Percentiles rank a stretch among this genome's conserved stretches.
Evolutionary conservation across 2,113 vertebrate genomes (phyloP).

Genomic region (Etia nguti): DNA sequence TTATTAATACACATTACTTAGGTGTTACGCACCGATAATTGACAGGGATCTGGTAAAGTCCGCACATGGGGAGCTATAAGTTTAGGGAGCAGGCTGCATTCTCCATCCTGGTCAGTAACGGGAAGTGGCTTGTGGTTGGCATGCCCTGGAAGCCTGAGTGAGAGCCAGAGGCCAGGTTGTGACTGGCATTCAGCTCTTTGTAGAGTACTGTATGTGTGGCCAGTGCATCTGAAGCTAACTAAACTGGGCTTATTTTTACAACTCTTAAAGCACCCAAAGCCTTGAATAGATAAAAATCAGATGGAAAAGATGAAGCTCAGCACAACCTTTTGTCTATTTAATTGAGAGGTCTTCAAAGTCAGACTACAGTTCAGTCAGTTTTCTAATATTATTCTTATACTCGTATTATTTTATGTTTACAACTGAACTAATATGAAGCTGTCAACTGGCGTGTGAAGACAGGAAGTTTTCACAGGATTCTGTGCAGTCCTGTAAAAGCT

Average conservation of each 20-base stretch:
- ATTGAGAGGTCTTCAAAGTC: background rate
- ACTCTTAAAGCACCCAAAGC: background rate
- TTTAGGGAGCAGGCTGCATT: background rate
- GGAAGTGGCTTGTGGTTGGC: conserved; percentile 66
- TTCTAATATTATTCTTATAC: background rate
- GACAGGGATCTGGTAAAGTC: background rate
- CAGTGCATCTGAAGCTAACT: conserved; percentile 28
- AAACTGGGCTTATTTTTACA: conserved; percentile 49
- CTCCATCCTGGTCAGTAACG: conserved; percentile 38
- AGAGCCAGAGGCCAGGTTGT: conserved; percentile 44
- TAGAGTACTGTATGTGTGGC: conserved; percentile 47
- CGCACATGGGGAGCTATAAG: background rate
- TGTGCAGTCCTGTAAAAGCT: background rate
- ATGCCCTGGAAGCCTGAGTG: conserved; percentile 42
- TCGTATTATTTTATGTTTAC: background rate
- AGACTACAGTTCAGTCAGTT: background rate
- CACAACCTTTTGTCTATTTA: conserved; percentile 16
- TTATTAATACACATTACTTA: background rate
- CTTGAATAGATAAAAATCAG: background rate
- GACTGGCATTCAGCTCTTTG: conserved; percentile 33
- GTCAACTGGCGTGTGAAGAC: background rate
- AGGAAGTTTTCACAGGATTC: background rate
- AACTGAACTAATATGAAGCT: background rate
- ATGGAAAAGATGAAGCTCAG: conserved; percentile 9
- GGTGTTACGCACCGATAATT: background rate